Evolutionary conservation across 2,797 vertebrate species (phyloP).

Genomic region (Onychomys arenicola): DNA sequence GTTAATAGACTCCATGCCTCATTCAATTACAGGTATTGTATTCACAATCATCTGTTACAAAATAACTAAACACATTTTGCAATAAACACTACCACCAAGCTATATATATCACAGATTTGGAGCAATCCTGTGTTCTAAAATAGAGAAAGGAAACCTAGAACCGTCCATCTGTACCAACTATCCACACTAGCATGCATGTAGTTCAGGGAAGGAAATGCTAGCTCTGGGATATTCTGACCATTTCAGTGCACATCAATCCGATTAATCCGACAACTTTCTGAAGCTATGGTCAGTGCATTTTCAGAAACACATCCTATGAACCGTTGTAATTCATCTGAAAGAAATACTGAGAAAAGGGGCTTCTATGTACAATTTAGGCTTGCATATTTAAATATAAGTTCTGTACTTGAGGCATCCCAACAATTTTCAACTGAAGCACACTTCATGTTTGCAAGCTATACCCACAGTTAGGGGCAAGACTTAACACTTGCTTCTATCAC

Average conservation of each 20-base stretch:
- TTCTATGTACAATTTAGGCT: too few relatives aligned
- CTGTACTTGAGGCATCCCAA: neutral
- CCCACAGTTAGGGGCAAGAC: neutral
- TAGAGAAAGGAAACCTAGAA: neutral
- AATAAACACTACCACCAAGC: neutral
- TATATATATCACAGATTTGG: neutral
- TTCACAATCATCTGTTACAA: neutral
- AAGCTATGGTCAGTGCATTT: too few relatives aligned
- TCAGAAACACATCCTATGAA: neutral
- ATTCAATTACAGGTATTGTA: neutral
- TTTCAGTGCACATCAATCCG: neutral
- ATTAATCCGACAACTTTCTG: neutral
- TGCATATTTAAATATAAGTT: neutral
- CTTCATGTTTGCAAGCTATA: too few relatives aligned
- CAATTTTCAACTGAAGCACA: neutral
- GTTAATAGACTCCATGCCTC: constrained; percentile 35
- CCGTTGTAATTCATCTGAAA: neutral
- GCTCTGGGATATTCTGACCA: neutral
- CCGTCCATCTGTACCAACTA: neutral
- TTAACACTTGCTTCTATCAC: neutral
- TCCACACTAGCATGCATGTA: neutral
- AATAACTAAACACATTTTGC: neutral
- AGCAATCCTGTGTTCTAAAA: neutral
- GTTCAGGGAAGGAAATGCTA: neutral
- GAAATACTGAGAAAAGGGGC: neutral